Percentiles rank a stretch among this genome's conserved stretches.
Conservation (phyloP, 2,113 vertebrate genomes). For the Myotis davidii region DNA sequence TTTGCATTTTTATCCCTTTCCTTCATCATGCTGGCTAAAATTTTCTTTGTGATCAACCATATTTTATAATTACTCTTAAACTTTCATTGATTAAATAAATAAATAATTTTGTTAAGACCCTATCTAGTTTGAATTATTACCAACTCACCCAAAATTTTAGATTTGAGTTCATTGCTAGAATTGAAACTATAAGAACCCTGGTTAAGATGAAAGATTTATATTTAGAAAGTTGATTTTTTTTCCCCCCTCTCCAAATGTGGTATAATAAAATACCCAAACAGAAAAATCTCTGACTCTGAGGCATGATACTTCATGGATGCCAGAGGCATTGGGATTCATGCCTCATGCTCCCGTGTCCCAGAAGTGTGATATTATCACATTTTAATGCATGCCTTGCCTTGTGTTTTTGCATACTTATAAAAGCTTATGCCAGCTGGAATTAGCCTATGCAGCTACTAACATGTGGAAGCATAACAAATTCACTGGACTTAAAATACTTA, state of each 20-base stretch:
- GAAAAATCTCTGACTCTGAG: constrained; percentile 18
- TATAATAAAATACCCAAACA: constrained; percentile 43
- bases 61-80: constrained; percentile 23
- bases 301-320: not conserved
- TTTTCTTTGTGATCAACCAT: not conserved
- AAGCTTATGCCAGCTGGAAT: constrained; percentile 56
- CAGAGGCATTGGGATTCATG: not conserved
- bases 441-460: constrained; percentile 55
- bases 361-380: constrained; percentile 58
- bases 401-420: constrained; percentile 55
- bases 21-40: not conserved
- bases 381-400: constrained; percentile 61
- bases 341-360: constrained; percentile 35
- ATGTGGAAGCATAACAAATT: constrained; percentile 39
- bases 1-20: not conserved
- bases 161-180: constrained; percentile 25
- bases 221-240: constrained; percentile 23
- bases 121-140: constrained; percentile 41
- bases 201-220: constrained; percentile 51
- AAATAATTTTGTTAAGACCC: not conserved
- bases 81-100: not conserved
- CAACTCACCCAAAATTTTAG: constrained; percentile 4
- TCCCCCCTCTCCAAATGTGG: not conserved
- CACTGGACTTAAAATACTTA: constrained; percentile 21
- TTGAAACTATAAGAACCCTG: constrained; percentile 8